A percentile compares a stretch with the other conserved stretches of the same genome.
phyloP scores from a whole-genome alignment of 2,888 invertebrate genomes.

The Antheraea yamamai region DNA sequence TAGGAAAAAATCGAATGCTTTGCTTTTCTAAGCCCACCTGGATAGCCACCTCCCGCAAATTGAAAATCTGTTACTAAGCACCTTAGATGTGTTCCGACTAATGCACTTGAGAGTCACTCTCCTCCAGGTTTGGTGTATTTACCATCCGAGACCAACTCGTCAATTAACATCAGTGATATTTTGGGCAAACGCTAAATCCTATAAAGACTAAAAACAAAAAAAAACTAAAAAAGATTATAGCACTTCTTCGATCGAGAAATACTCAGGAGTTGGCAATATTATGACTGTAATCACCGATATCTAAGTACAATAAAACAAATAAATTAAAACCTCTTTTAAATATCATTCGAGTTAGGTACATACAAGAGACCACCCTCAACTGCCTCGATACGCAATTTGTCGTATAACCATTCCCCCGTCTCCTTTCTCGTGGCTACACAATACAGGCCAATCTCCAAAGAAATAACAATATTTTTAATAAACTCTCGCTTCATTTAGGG shows the following conservation, averaged over 20 bases:
- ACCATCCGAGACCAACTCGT: no score
- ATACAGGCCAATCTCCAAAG: constrained; percentile 39
- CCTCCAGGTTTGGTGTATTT: no score
- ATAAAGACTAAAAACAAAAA: no score
- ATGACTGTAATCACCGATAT: not conserved
- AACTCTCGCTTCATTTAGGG: constrained; percentile 36
- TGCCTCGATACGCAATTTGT: constrained; percentile 33
- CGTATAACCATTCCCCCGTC: constrained; percentile 38
- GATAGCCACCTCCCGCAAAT: no score
- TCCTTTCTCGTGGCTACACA: constrained; percentile 40
- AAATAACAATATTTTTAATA: constrained; percentile 43
- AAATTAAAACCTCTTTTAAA: not conserved
- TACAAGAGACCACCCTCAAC: not conserved
- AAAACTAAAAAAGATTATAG: no score
- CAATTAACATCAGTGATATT: no score
- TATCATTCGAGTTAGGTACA: not conserved
- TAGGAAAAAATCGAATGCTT: not conserved
- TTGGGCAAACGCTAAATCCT: no score
- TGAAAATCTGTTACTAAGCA: no score
- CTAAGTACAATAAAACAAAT: not conserved
- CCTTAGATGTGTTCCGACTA: no score
- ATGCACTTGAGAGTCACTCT: no score
- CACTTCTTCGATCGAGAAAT: no score
- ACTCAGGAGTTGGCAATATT: not conserved
- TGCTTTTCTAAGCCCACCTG: no score